Evolutionary conservation across 2,888 invertebrate genomes (phyloP).

Genomic region (Hypselothyrea guttata): DNA sequence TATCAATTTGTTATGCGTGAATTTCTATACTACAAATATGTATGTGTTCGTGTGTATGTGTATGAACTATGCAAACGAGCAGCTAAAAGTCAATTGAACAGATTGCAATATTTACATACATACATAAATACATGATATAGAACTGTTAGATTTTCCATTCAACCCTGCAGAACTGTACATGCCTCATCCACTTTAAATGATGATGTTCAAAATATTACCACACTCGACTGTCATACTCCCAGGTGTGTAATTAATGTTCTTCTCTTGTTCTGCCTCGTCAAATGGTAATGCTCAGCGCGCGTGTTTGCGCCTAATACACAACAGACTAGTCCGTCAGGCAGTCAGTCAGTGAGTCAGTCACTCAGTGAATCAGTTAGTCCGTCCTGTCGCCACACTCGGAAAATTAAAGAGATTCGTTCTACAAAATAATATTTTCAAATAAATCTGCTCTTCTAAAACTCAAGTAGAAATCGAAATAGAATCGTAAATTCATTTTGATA

Average conservation of each 20-base stretch:
- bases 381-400: no score
- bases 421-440: no score
- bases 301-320: constrained; percentile 54
- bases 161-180: constrained; percentile 29
- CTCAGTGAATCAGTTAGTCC: no score
- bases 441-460: no score
- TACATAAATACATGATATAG: neutral
- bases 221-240: constrained; percentile 14
- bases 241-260: constrained; percentile 32
- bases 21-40: neutral
- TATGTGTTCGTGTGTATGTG: neutral
- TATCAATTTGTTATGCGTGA: constrained; percentile 22
- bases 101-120: neutral
- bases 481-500: no score
- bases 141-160: constrained; percentile 22
- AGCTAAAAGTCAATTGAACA: neutral
- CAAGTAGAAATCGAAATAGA: no score
- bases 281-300: constrained; percentile 32
- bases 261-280: constrained; percentile 21
- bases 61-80: neutral
- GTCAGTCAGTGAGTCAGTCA: no score
- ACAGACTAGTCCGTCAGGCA: neutral
- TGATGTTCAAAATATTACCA: constrained; percentile 50
- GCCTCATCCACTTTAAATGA: constrained; percentile 36
- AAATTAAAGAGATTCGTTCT: no score